Percentiles rank a stretch among this genome's conserved stretches.
These are phyloP conservation scores for Limonius californicus DNA, from an alignment of 1,140 invertebrate genomes.

Conservation along the genomic window DNA sequence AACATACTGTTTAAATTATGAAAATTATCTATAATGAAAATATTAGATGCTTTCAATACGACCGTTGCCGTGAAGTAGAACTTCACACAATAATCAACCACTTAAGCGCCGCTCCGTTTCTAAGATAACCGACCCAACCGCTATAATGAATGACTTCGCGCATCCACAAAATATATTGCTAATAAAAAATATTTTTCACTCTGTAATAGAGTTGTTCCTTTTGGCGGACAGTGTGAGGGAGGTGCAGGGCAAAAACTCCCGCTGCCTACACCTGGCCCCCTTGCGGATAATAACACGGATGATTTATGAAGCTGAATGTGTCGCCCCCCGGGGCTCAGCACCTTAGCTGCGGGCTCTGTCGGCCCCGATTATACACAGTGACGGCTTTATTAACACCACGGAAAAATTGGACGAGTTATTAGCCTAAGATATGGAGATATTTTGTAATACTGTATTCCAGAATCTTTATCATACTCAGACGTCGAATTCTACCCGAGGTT, in stretches of 20 bases:
- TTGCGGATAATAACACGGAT: conserved; percentile 31
- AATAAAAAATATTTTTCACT: conserved; percentile 2
- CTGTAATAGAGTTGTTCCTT: conserved; percentile 9
- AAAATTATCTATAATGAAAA: too few relatives aligned
- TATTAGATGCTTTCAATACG: too few relatives aligned
- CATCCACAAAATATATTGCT: neutral
- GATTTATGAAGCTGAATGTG: conserved; percentile 34
- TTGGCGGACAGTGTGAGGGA: neutral
- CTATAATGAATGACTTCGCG: too few relatives aligned
- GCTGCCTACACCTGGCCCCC: conserved; percentile 29
- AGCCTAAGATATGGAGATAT: conserved; percentile 19
- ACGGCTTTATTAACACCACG: conserved; percentile 31
- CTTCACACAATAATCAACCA: too few relatives aligned
- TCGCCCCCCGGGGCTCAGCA: conserved; percentile 31
- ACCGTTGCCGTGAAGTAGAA: too few relatives aligned
- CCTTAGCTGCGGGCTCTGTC: conserved; percentile 25
- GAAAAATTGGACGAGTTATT: conserved; percentile 28
- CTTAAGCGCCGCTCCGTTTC: too few relatives aligned
- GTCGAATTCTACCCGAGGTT: too few relatives aligned
- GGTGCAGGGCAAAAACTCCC: conserved; percentile 3
- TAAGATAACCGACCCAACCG: too few relatives aligned
- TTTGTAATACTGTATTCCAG: neutral
- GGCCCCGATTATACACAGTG: conserved; percentile 30
- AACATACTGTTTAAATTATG: too few relatives aligned
- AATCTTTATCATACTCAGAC: too few relatives aligned